phyloP scores from a whole-genome alignment of 2,888 invertebrate genomes.

The Pseudolycoriella hygida region DNA sequence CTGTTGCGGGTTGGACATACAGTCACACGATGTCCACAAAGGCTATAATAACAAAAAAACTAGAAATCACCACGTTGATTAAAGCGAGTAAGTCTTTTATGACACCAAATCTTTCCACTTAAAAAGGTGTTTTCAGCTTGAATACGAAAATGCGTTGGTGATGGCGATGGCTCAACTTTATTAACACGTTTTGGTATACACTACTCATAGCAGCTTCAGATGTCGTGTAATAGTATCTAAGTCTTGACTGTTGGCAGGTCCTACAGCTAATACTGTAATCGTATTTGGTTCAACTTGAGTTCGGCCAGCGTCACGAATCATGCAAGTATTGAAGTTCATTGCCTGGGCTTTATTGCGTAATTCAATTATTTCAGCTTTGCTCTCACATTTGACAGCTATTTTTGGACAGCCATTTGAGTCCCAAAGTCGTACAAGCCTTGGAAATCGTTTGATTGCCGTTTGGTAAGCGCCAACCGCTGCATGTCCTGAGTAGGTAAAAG shows the following conservation, averaged over 20 bases:
- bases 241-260: slow-evolving; percentile 65
- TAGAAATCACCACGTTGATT: too few relatives aligned
- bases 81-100: too few relatives aligned
- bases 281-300: slow-evolving; percentile 84
- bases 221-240: slow-evolving; percentile 76
- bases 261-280: slow-evolving; percentile 77
- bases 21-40: too few relatives aligned
- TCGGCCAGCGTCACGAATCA: slow-evolving; percentile 80
- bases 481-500: too few relatives aligned
- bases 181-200: neutral
- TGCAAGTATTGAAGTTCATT: slow-evolving; percentile 48
- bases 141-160: too few relatives aligned
- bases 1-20: too few relatives aligned
- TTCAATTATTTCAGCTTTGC: slow-evolving; percentile 50
- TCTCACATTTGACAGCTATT: slow-evolving; percentile 68
- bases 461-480: slow-evolving; percentile 81
- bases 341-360: slow-evolving; percentile 51
- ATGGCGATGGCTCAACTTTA: too few relatives aligned
- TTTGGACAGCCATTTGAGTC: slow-evolving; percentile 66
- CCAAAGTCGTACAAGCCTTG: slow-evolving; percentile 38
- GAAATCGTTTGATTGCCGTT: slow-evolving; percentile 41
- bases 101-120: too few relatives aligned
- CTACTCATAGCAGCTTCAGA: slow-evolving; percentile 57
- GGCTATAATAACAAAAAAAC: too few relatives aligned
- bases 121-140: too few relatives aligned